Conservation (phyloP, 2,113 vertebrate species). For the Marmota flaviventris region DNA sequence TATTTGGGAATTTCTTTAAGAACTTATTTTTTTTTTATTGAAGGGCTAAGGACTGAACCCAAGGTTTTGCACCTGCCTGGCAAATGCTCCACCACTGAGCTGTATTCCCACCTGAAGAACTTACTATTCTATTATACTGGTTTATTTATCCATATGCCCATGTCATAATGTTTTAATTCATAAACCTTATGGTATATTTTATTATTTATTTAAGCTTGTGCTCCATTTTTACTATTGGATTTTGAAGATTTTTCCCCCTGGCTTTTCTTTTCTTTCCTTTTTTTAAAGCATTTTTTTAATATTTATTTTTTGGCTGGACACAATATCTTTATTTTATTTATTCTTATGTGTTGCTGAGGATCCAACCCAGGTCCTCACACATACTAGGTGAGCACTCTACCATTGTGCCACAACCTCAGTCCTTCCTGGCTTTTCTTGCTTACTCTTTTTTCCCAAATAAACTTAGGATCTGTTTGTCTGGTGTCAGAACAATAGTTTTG, state of each 20-base stretch:
- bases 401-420: no score
- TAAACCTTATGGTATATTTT: not conserved
- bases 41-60: no score
- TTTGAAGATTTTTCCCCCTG: not conserved
- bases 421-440: not conserved
- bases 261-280: not conserved
- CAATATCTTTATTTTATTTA: no score
- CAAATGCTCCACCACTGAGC: no score
- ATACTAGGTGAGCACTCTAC: no score
- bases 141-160: not conserved
- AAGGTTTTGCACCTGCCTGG: no score
- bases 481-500: not conserved
- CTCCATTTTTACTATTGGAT: not conserved
- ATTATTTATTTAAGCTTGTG: not conserved
- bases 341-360: no score
- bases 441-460: not conserved
- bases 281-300: not conserved
- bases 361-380: no score
- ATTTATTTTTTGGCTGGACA: no score
- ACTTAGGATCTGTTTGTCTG: not conserved
- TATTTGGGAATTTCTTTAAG: not conserved
- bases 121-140: not conserved
- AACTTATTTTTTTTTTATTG: no score
- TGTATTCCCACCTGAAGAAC: not conserved
- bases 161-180: not conserved